Conservation (phyloP, 2,888 invertebrate genomes). For the Steromphala cineraria region DNA sequence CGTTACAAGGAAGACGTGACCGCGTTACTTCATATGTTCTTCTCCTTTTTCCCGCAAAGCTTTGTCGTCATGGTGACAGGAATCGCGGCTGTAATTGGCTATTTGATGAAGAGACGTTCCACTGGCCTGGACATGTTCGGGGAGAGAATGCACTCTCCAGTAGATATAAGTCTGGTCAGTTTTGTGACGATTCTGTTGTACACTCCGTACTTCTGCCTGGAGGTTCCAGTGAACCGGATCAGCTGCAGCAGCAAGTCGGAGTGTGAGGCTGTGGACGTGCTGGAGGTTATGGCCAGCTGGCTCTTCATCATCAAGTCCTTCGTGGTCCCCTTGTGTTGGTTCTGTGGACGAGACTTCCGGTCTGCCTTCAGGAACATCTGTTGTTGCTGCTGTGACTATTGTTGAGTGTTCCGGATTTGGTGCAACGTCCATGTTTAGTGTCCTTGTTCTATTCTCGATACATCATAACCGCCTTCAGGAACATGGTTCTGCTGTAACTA, state of each 20-base stretch:
- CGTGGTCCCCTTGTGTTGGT: constrained; percentile 39
- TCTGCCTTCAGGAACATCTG: constrained; percentile 28
- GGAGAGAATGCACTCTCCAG: constrained; percentile 43
- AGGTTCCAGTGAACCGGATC: constrained; percentile 34
- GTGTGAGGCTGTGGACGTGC: constrained; percentile 31
- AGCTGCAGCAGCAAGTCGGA: constrained; percentile 32
- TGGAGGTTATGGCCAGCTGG: constrained; percentile 37
- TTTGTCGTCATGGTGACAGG: constrained; percentile 10
- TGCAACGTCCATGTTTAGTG: no score
- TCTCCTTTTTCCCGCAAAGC: constrained; percentile 16
- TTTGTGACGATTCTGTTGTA: constrained; percentile 42
- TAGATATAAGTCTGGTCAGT: constrained; percentile 44
- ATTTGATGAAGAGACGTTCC: constrained; percentile 37
- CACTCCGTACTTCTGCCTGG: constrained; percentile 38
- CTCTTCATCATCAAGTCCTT: constrained; percentile 41
- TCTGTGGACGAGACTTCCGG: constrained; percentile 37
- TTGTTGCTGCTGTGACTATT: constrained; percentile 14
- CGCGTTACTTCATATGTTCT: neutral
- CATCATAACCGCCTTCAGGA: no score
- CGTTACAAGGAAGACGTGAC: neutral
- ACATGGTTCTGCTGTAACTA: no score
- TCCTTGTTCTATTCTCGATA: no score
- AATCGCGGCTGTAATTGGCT: constrained; percentile 22
- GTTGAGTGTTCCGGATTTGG: no score
- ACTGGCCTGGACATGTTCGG: constrained; percentile 43